Evolutionary conservation across 2,888 invertebrate species (phyloP).

Genomic region (Spialia ferax): DNA sequence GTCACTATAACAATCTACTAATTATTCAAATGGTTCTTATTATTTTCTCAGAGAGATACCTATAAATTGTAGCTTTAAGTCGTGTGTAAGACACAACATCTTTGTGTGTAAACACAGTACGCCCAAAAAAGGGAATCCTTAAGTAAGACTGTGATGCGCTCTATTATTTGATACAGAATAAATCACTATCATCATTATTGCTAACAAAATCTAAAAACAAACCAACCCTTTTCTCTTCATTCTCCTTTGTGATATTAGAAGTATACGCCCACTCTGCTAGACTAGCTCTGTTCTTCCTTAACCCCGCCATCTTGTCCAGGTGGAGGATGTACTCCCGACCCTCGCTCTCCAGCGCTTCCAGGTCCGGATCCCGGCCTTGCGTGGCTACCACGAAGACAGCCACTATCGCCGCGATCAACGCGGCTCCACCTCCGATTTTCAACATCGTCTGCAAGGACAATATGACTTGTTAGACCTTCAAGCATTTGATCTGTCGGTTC

Average conservation of each 20-base stretch:
- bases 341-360: slow-evolving; percentile 84
- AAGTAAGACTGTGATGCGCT: not conserved
- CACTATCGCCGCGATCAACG: slow-evolving; percentile 76
- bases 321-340: slow-evolving; percentile 88
- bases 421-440: slow-evolving; percentile 79
- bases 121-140: not conserved
- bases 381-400: slow-evolving; percentile 82
- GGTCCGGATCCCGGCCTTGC: slow-evolving; percentile 81
- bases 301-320: slow-evolving; percentile 87
- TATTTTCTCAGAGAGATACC: no score
- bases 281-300: slow-evolving; percentile 86
- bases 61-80: no score
- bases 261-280: slow-evolving; percentile 91
- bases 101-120: not conserved
- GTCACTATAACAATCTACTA: no score
- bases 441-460: slow-evolving; percentile 74
- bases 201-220: not conserved
- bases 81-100: no score
- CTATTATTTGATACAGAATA: not conserved
- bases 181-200: not conserved
- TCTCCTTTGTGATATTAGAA: slow-evolving; percentile 91
- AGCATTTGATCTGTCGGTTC: not conserved
- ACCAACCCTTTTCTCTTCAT: slow-evolving; percentile 76
- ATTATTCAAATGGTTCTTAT: no score
- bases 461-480: not conserved